Evolutionary conservation across 1,140 invertebrate species (phyloP), one percentile per base, ranked within the genome.

Genomic region (Planococcus citri): DNA sequence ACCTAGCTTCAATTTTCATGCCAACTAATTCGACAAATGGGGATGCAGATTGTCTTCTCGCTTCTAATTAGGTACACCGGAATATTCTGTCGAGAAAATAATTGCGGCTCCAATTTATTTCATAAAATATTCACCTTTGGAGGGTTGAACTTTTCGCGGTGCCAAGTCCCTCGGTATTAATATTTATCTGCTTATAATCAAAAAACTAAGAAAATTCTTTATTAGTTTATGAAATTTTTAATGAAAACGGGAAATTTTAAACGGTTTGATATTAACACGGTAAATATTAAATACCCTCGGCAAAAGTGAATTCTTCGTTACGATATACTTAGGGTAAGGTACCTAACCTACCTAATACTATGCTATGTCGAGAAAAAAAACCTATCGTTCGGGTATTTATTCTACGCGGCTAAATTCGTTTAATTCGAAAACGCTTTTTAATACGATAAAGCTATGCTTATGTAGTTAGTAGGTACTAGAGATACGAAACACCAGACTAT

Each of bases 41-140:
- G 10, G n/a, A 9, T 20, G 41, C 41, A 51, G n/a, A 51, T 51
- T 51, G 41, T 51, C 41, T 51, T 20, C 12, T 20, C 41, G 41
- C 10, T 51, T 51, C 41, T 51, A 51, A 51, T 51, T 51, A 51
- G 41, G 41, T 51, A 51, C 41, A 51, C 41, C n/a, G 41, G 41
- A 51, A 51, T 51, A 51, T 4, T 51, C 41, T 51, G 41, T 51
- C 41, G 41, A 51, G 41, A 51, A 20, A 20, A 51, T 51, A 51
- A 51, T 51, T 20, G 41, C n/a, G 41, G 41, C 10, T 51, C 12
- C 12, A 51, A 51, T 51, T 51, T 20, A 51, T 51, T 51, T 20
- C 41, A 51, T 51, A 51, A 51, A 51, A 51, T 51, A 51, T 51
- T 51, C 41, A 51, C 41, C 41, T 51, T 51, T 51, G 3, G 41